phyloP scores from a whole-genome alignment of 2,113 vertebrate species.

The Dunckerocampus dactyliophorus region DNA sequence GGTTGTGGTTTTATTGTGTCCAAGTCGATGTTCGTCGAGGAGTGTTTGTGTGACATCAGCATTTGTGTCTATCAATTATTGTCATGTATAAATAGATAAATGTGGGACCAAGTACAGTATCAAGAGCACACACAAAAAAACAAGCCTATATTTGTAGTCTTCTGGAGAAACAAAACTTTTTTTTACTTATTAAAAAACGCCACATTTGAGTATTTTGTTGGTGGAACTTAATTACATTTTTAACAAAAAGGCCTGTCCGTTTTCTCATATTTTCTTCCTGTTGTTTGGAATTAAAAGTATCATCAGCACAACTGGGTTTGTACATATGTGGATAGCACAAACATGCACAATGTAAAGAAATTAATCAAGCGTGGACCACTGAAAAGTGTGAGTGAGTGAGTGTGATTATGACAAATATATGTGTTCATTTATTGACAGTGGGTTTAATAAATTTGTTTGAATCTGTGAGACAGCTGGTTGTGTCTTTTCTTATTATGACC shows the following conservation, averaged over 20 bases:
- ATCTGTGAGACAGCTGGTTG: slow-evolving; percentile 35
- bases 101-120: slow-evolving; percentile 66
- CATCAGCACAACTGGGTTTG: slow-evolving; percentile 48
- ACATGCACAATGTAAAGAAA: slow-evolving; percentile 59
- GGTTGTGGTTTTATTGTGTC: slow-evolving; percentile 49
- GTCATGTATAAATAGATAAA: slow-evolving; percentile 57
- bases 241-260: slow-evolving; percentile 26
- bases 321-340: slow-evolving; percentile 61
- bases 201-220: slow-evolving; percentile 21
- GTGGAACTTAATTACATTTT: slow-evolving; percentile 20
- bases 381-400: slow-evolving; percentile 18
- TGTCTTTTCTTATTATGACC: slow-evolving; percentile 16
- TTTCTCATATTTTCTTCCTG: slow-evolving; percentile 17
- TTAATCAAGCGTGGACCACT: slow-evolving; percentile 41
- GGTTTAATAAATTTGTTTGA: slow-evolving; percentile 67
- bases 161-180: slow-evolving; percentile 6
- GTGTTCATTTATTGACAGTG: slow-evolving; percentile 53
- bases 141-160: slow-evolving; percentile 66
- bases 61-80: slow-evolving; percentile 62
- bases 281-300: slow-evolving; percentile 51
- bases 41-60: slow-evolving; percentile 38
- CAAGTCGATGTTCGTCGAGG: slow-evolving; percentile 41
- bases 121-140: slow-evolving; percentile 53
- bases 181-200: slow-evolving; percentile 49
- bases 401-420: slow-evolving; percentile 33